These are phyloP conservation scores for Drosophila yakuba DNA, from an alignment of 1,140 invertebrate genomes.

Conservation along the genomic window DNA sequence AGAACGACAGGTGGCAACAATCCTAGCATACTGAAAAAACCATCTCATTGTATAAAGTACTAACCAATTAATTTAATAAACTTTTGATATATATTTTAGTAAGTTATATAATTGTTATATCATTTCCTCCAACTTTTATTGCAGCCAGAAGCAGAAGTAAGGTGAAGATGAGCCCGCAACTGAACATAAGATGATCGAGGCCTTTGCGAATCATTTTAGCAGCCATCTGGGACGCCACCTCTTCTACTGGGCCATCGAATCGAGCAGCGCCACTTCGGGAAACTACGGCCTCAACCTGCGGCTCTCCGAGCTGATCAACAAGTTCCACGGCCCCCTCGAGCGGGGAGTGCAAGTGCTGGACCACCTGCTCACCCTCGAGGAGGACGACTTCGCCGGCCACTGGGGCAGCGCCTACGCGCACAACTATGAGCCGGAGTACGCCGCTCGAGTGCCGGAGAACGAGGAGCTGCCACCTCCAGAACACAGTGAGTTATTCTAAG, in stretches of 20 bases:
- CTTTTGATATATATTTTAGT: no score
- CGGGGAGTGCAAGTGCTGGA: slow-evolving; percentile 85
- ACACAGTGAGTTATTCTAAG: slow-evolving; percentile 56
- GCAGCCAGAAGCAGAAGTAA: slow-evolving; percentile 23
- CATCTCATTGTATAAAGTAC: no score
- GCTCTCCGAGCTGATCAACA: slow-evolving; percentile 85
- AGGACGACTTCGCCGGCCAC: slow-evolving; percentile 84
- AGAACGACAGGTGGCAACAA: neutral
- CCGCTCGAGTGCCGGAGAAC: slow-evolving; percentile 63
- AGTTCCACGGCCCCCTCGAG: slow-evolving; percentile 84
- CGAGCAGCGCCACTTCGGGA: slow-evolving; percentile 41
- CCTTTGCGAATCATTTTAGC: slow-evolving; percentile 79
- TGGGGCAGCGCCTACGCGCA: slow-evolving; percentile 82
- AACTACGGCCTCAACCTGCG: slow-evolving; percentile 85
- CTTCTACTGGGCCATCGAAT: slow-evolving; percentile 85
- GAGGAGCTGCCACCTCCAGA: slow-evolving; percentile 63
- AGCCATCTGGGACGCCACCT: slow-evolving; percentile 85
- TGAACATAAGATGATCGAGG: slow-evolving; percentile 79
- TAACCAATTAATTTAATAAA: no score
- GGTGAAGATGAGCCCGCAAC: slow-evolving; percentile 33
- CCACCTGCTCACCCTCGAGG: slow-evolving; percentile 85
- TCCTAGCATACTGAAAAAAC: no score
- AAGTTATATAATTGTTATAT: no score
- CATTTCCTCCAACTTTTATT: neutral
- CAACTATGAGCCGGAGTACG: slow-evolving; percentile 81